Percentiles rank a stretch among this genome's conserved stretches.
Evolutionary conservation across 2,888 invertebrate genomes (phyloP).

Genomic region (Micoletzkya japonica): DNA sequence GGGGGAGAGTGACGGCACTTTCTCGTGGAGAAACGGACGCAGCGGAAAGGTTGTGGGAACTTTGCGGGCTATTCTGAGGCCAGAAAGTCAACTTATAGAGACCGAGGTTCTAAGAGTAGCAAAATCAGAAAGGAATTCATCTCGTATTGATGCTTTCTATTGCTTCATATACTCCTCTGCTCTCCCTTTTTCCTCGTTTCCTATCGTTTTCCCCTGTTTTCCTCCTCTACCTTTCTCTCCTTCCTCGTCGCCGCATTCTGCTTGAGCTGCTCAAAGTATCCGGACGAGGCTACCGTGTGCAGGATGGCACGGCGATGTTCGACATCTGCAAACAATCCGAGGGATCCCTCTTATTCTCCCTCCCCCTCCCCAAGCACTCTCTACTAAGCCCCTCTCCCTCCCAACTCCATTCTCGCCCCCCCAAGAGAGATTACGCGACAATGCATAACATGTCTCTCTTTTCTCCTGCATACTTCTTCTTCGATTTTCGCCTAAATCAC

Average conservation of each 20-base stretch:
- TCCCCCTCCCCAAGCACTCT: not conserved
- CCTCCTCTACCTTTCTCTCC: not conserved
- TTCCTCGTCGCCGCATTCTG: constrained; percentile 13
- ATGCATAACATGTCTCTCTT: not conserved
- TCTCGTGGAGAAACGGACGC: no score
- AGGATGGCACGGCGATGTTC: constrained; percentile 12
- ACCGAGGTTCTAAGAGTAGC: no score
- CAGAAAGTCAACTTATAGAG: no score
- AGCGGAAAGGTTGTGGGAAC: no score
- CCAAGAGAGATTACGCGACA: no score
- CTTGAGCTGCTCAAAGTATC: constrained; percentile 14
- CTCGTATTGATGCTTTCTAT: not conserved
- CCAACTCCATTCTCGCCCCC: no score
- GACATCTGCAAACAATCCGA: not conserved
- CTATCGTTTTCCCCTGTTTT: not conserved
- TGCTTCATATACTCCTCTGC: not conserved
- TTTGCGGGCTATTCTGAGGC: no score
- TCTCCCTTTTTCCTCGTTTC: not conserved
- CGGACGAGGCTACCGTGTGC: not conserved
- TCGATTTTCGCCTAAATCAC: no score
- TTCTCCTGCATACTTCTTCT: not conserved
- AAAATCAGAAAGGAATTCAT: no score
- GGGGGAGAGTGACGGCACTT: no score
- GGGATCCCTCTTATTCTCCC: not conserved
- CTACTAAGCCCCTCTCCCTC: no score